Conservation (phyloP, 2,797 vertebrate genomes). For the Mormyrus proboscirostris region DNA sequence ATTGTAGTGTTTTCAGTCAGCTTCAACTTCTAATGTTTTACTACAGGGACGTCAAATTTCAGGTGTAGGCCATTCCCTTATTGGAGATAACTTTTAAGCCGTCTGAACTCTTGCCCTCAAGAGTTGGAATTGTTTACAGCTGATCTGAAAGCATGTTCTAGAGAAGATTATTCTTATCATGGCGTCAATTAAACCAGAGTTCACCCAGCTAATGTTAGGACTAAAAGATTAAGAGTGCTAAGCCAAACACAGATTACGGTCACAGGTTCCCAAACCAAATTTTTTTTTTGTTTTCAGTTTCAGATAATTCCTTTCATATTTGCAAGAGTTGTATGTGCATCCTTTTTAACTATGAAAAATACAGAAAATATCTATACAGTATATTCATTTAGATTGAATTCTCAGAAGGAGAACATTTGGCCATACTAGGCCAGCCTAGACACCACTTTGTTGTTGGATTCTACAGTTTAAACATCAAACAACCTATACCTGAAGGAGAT, state of each 20-base stretch:
- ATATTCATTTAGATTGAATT: neutral
- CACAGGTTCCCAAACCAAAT: neutral
- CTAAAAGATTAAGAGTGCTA: neutral
- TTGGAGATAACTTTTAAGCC: neutral
- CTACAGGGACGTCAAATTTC: neutral
- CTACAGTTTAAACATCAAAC: neutral
- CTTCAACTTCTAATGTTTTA: neutral
- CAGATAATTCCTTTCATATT: neutral
- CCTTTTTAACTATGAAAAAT: neutral
- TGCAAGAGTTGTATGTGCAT: neutral
- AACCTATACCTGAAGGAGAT: neutral
- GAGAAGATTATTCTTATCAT: conserved; percentile 4
- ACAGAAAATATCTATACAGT: neutral
- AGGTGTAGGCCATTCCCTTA: neutral
- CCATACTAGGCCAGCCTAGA: neutral
- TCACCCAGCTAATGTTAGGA: neutral
- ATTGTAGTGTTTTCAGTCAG: neutral
- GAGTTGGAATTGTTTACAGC: neutral
- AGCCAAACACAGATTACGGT: neutral
- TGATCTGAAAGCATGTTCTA: neutral
- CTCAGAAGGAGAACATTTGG: neutral
- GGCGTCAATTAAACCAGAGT: neutral
- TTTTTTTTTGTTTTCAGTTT: neutral
- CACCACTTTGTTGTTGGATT: neutral
- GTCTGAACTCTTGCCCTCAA: neutral